Evolutionary conservation across 2,113 vertebrate genomes (phyloP), one percentile per base, ranked within the genome.

Genomic region (Neofelis nebulosa): DNA sequence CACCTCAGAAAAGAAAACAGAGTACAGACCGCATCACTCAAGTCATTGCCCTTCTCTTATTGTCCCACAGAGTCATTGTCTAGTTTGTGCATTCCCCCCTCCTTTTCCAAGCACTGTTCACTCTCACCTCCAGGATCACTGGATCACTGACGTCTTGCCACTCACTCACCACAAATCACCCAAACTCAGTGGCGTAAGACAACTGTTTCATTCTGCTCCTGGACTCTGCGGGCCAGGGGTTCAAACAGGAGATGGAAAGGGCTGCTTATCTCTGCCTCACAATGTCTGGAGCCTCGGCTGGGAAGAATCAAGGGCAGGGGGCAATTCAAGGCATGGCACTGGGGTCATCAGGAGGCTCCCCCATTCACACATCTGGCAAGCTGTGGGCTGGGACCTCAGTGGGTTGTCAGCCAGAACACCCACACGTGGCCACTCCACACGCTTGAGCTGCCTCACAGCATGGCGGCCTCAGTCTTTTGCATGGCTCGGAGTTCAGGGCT

Each of bases 391-490:
- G 50, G 45, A 23, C 19, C 21, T 89, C 23, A n/a, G 88, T 25
- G 74, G 5, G 38, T 16, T 23, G 31, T 25, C 12, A 55, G 66
- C 16, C n/a, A 23, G 52, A 27, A 23, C 16, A 25, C 36, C 9
- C 16, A 45, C 18, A 52, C 2, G 0, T 1, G 33, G 18, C 71
- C 3, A 1, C 23, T 36, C 15, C 18, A 16, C 1, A 21, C 0
- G 0, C n/a, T 38, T 71, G 45, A 80, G 65, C 78, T 76, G 92
- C 50, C 66, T 78, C 36, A 9, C 6, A 45, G 14, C 33, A 16
- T n/a, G 41, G 92, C 2, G 0, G 50, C 25, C 19, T 38, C 63
- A 18, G 52, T 18, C 52, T 78, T 6, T 14, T 36, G 38, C 38
- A 1, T 5, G 13, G 27, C 33, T 80, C 29, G 25, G 69, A 15